These are phyloP conservation scores for Physeter macrocephalus DNA, from an alignment of 2,113 vertebrate genomes.

Conservation along the genomic window DNA sequence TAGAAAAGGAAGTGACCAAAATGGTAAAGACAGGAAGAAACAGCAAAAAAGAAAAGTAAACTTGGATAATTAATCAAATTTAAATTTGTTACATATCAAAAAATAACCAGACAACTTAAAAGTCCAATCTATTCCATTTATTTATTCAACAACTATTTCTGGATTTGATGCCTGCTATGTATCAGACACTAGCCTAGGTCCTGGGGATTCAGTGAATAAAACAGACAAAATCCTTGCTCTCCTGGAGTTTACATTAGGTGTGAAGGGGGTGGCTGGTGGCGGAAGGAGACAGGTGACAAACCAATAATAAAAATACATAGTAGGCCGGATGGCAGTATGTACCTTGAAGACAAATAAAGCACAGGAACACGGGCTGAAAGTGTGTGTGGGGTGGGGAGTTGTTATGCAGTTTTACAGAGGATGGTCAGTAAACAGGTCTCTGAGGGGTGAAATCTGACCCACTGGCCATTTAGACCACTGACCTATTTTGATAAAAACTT, in stretches of 20 bases:
- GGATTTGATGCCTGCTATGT: neutral
- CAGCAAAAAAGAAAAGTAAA: neutral
- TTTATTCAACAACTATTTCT: neutral
- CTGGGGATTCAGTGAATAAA: neutral
- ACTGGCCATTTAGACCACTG: neutral
- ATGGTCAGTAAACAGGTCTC: neutral
- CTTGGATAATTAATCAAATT: neutral
- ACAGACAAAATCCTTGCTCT: neutral
- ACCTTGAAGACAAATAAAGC: neutral
- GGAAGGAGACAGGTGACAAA: neutral
- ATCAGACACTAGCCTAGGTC: neutral
- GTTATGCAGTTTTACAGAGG: neutral
- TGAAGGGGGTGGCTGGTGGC: fast-evolving
- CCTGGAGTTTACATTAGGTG: neutral
- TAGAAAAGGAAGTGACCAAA: conserved; percentile 16
- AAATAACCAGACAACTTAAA: neutral
- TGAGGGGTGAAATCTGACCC: neutral
- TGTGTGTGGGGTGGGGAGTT: fast-evolving
- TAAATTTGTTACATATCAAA: neutral
- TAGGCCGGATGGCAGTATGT: neutral
- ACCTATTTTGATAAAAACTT: neutral
- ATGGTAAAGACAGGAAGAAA: neutral
- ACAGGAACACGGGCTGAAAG: neutral
- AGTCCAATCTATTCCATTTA: neutral
- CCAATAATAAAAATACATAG: neutral